Evolutionary conservation across 2,113 vertebrate genomes (phyloP), one percentile per base, ranked within the genome.

Genomic region (Petrocephalus zakoni): DNA sequence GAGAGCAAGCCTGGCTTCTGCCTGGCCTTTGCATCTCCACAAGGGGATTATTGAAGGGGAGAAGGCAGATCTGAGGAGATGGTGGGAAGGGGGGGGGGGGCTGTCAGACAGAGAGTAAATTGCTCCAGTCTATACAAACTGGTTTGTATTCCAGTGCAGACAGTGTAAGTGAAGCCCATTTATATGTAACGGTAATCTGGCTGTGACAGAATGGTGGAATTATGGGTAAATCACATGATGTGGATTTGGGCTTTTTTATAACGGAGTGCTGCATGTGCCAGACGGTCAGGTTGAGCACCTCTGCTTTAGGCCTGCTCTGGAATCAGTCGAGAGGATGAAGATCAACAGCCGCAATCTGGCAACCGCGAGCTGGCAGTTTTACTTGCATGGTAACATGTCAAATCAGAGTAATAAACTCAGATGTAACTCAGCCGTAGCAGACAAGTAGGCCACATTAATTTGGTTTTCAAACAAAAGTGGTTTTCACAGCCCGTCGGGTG

Each of bases 21-120:
- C 37, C 86, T 52, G 56, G 55, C 34, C 87, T 88, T 55, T 56
- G 11, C 34, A n/a, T 88, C 9, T 22, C 87, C 87, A 82, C 29
- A 29, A 21, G 56, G 55, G 42, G 55, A 68, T 68, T 68, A 68
- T 29, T 68, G n/a, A 68, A 68, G 29, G 19, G 49, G 52, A 37
- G 25, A 53, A 55, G 15, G 13, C 25, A 86, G 29, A 55, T 52
- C 25, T 34, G 49, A 52, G 84, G 51, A 86, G 51, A n/a, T 29
- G 22, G 17, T 6, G 53, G 52, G 1, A 25, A 17, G 25, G 11
- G 29, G 13, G 29, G 13, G 72, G 17, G 78, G 34, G 19, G 3
- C 81, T 83, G 46, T 46, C 37, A 42, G 81, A n/a, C 37, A 42
- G 22, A 56, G 84, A 52, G 84, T 34, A 86, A 86, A 86, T 86